A percentile compares a stretch with the other conserved stretches of the same genome.
Evolutionary conservation across 2,113 vertebrate species (phyloP).

Genomic region (Oriolus oriolus): DNA sequence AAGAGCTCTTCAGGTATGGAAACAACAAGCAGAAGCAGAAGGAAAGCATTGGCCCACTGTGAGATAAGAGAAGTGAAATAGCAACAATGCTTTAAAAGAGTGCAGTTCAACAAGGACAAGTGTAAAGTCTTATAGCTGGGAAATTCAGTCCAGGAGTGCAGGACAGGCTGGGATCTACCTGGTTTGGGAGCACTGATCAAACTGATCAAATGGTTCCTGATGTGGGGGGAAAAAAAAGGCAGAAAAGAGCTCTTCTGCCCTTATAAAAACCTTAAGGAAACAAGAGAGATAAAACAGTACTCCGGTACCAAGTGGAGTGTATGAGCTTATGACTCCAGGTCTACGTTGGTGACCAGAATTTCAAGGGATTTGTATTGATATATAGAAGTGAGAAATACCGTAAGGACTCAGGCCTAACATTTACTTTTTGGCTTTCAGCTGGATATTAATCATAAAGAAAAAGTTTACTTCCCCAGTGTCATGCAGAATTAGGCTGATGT

Average conservation of each 20-base stretch:
- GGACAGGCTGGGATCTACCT: neutral
- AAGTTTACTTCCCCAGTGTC: neutral
- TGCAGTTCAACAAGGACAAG: neutral
- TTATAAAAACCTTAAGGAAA: neutral
- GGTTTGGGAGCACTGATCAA: neutral
- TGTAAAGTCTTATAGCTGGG: neutral
- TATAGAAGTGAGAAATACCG: neutral
- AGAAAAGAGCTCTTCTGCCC: neutral
- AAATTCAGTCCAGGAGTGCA: neutral
- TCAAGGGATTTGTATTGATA: neutral
- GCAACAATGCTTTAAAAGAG: neutral
- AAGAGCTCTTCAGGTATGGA: neutral
- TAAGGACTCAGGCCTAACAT: neutral
- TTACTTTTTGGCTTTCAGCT: constrained; percentile 4
- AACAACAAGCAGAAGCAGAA: neutral
- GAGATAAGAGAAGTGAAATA: neutral
- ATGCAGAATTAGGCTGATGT: neutral
- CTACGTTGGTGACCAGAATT: neutral
- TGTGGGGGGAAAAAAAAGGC: neutral
- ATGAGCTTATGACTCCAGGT: neutral
- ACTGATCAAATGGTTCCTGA: neutral
- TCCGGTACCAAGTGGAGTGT: neutral
- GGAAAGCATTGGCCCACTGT: neutral
- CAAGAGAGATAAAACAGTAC: neutral
- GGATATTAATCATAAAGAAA: neutral